Base-by-base conservation (phyloP, 2,113 vertebrate species). In the Sinocyclocheilus anshuiensis region DNA sequence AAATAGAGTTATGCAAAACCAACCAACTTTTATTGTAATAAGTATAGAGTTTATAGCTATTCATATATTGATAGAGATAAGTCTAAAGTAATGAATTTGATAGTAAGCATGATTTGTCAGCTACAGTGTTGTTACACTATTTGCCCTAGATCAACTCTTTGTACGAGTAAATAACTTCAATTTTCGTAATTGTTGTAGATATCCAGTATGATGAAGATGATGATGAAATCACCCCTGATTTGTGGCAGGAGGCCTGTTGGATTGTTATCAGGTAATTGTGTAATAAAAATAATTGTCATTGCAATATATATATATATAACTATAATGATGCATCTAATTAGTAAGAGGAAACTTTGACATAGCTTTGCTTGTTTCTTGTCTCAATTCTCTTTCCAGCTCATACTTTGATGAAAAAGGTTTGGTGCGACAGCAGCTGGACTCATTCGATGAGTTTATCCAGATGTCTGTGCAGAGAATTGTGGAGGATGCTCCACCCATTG, bases 211-310 rank as follows among this genome's bases (percentile, higher is more conserved):
- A 99, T 89, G 98, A 99, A 75, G 98, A 99, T 22, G 98, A 99
- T 50, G 98, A 99, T 93, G 98, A 99, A 92, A 99, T 99, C 92
- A 99, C 98, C 0, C 96, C 98, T 0, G 98, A 99, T 89, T 86
- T 99, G 91, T 99, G 98, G 98, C 98, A 99, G 86, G 98, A 99
- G 87, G 98, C 98, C 0, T 99, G 98, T 88, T 99, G 98, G 98
- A 99, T 99, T 79, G 98, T 99, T 55, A 99, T 99, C 87, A 99
- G 98, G 98, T 99, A n/a, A n/a, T n/a, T n/a, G n/a, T n/a, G n/a
- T n/a, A n/a, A n/a, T n/a, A n/a, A n/a, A n/a, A n/a, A n/a, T n/a
- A n/a, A n/a, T n/a, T n/a, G n/a, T n/a, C n/a, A n/a, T n/a, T n/a
- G n/a, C n/a, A n/a, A n/a, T n/a, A 42, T 42, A 42, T 42, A 42